Conservation (phyloP, 2,113 vertebrate genomes). For the Nerophis ophidion region DNA sequence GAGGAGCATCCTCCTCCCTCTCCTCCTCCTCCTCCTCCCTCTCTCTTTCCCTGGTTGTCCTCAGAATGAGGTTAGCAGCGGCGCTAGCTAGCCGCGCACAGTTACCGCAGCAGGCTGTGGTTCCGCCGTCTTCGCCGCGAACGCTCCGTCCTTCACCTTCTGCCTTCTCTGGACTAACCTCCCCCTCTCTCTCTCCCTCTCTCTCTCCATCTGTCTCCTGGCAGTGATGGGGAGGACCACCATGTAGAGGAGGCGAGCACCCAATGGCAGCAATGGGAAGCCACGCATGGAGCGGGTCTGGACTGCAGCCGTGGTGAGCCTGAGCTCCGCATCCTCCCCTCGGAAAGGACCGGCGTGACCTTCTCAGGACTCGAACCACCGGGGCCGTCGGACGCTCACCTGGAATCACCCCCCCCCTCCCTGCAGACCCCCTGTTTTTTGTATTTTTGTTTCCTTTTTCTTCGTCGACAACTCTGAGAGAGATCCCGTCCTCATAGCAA, state of each 20-base stretch:
- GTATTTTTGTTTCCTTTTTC: conserved; percentile 16
- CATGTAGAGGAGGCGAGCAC: conserved; percentile 80
- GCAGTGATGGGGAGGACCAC: conserved; percentile 82
- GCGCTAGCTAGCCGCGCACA: conserved; percentile 27
- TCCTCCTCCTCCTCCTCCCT: conserved; percentile 3
- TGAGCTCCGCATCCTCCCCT: conserved; percentile 51
- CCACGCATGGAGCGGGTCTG: conserved; percentile 85
- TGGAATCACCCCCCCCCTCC: conserved; percentile 48
- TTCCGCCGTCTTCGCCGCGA: background rate
- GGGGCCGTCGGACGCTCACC: conserved; percentile 62
- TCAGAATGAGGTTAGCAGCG: conserved; percentile 65
- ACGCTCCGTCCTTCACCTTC: conserved; percentile 11
- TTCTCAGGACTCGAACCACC: conserved; percentile 64
- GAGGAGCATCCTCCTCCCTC: conserved; percentile 55
- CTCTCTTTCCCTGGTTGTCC: conserved; percentile 35
- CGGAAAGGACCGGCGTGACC: conserved; percentile 26
- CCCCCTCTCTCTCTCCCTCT: conserved; percentile 16
- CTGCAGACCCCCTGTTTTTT: conserved; percentile 24
- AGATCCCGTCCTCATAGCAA: conserved; percentile 58
- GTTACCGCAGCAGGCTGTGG: conserved; percentile 7
- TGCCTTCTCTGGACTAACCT: conserved; percentile 9
- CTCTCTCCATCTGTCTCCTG: conserved; percentile 41
- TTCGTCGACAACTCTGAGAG: conserved; percentile 40
- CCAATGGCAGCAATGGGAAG: conserved; percentile 81
- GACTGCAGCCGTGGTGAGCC: conserved; percentile 89